These are phyloP conservation scores for Leptinotarsa defecta DNA, from an alignment of 1,140 invertebrate species.

Conservation along the genomic window DNA sequence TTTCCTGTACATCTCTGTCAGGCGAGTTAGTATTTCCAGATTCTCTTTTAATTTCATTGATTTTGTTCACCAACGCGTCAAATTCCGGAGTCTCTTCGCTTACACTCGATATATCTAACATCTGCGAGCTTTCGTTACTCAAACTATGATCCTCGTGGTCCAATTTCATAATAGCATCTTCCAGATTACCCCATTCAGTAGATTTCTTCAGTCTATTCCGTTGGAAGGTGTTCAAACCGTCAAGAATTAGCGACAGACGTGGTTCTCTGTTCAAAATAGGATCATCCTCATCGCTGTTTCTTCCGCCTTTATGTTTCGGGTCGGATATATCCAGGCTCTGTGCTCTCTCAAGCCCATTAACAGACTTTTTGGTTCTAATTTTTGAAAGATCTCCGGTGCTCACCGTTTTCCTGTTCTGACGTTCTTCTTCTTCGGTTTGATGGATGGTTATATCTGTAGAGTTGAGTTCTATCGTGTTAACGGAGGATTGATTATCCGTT, in stretches of 20 bases:
- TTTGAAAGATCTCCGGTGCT: slow-evolving; percentile 80
- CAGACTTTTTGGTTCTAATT: slow-evolving; percentile 65
- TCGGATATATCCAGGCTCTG: slow-evolving; percentile 81
- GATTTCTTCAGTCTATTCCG: slow-evolving; percentile 71
- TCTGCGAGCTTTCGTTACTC: slow-evolving; percentile 21
- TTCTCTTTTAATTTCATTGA: slow-evolving; percentile 53
- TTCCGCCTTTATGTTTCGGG: slow-evolving; percentile 62
- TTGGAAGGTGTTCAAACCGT: slow-evolving; percentile 69
- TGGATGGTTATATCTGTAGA: slow-evolving; percentile 76
- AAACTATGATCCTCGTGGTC: slow-evolving; percentile 34
- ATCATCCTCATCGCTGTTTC: slow-evolving; percentile 50
- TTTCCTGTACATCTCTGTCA: background rate
- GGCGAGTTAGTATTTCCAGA: slow-evolving; percentile 26
- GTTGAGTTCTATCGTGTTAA: slow-evolving; percentile 71
- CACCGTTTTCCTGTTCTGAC: slow-evolving; percentile 75
- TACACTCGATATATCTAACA: slow-evolving; percentile 28
- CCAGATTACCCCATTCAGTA: slow-evolving; percentile 75
- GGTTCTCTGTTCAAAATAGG: slow-evolving; percentile 62
- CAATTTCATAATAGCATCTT: slow-evolving; percentile 68
- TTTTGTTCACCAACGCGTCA: slow-evolving; percentile 52
- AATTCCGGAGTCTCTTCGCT: slow-evolving; percentile 44
- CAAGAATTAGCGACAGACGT: slow-evolving; percentile 64
- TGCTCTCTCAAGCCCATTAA: slow-evolving; percentile 71
- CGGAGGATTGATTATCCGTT: slow-evolving; percentile 56
- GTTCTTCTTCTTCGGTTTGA: slow-evolving; percentile 64